Evolutionary conservation across 1,140 invertebrate genomes (phyloP).

Genomic region (Monochamus saltuarius): DNA sequence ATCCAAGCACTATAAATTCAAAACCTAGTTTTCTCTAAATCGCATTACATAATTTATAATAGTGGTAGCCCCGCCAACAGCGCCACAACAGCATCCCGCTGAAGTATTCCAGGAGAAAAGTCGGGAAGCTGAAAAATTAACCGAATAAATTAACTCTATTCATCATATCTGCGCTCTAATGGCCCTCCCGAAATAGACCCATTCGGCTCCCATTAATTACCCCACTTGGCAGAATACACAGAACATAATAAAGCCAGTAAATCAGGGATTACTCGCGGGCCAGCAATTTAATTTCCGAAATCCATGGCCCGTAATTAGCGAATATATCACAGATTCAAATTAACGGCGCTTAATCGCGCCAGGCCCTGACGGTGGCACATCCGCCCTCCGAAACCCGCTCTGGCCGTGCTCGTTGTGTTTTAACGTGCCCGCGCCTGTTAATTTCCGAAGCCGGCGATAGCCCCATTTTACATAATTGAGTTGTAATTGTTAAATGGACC

Average conservation of each 20-base stretch:
- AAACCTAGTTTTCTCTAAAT: no score
- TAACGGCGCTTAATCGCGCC: constrained; percentile 31
- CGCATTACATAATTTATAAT: no score
- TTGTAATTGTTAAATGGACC: constrained; percentile 51
- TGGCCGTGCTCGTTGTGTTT: constrained; percentile 38
- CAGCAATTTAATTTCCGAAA: constrained; percentile 44
- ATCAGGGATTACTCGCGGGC: constrained; percentile 32
- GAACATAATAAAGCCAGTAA: constrained; percentile 24
- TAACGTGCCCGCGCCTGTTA: constrained; percentile 45
- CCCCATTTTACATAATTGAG: constrained; percentile 25
- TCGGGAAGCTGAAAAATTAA: no score
- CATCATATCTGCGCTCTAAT: no score
- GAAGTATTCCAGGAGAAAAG: no score
- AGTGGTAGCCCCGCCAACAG: no score
- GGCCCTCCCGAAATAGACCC: neutral
- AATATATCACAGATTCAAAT: constrained; percentile 46
- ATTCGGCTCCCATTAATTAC: constrained; percentile 18
- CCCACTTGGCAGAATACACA: constrained; percentile 12
- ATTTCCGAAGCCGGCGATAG: constrained; percentile 47
- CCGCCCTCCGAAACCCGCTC: constrained; percentile 23
- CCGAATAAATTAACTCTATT: no score
- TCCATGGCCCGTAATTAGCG: constrained; percentile 43
- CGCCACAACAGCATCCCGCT: no score
- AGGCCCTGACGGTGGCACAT: constrained; percentile 14
- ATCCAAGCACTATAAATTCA: no score